phyloP scores from a whole-genome alignment of 2,888 invertebrate genomes.

The Azorinus chamasolen region DNA sequence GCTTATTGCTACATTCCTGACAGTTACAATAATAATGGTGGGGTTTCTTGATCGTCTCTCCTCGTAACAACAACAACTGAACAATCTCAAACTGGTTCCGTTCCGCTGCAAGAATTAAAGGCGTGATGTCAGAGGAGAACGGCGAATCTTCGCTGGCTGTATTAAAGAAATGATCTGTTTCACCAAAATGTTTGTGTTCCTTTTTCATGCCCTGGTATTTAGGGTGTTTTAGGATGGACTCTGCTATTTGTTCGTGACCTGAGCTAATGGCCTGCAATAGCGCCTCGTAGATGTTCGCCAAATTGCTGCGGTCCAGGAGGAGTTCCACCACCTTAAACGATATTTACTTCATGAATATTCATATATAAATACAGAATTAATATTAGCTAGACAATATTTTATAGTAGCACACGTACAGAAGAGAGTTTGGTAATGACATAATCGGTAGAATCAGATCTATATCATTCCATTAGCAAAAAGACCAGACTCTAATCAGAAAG shows the following conservation, averaged over 20 bases:
- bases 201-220: constrained; percentile 79
- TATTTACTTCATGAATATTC: not conserved
- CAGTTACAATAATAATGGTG: constrained; percentile 84
- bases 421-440: too few relatives aligned
- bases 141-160: constrained; percentile 80
- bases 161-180: constrained; percentile 79
- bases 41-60: constrained; percentile 83
- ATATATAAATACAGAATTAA: not conserved
- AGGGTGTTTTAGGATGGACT: constrained; percentile 83
- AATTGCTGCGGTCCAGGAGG: constrained; percentile 78
- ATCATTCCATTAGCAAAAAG: too few relatives aligned
- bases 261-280: constrained; percentile 82
- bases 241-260: constrained; percentile 84
- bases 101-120: constrained; percentile 81
- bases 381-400: too few relatives aligned
- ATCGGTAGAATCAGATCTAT: too few relatives aligned
- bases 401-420: too few relatives aligned
- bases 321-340: constrained; percentile 78
- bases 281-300: constrained; percentile 81
- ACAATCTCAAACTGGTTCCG: constrained; percentile 82
- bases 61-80: constrained; percentile 78
- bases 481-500: too few relatives aligned
- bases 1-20: constrained; percentile 79
- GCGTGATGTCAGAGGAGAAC: constrained; percentile 82
- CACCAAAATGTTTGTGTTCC: constrained; percentile 77